Evolutionary conservation across 2,888 invertebrate genomes (phyloP), one percentile per base, ranked within the genome.

Genomic region (Dicranocentrus wangi): DNA sequence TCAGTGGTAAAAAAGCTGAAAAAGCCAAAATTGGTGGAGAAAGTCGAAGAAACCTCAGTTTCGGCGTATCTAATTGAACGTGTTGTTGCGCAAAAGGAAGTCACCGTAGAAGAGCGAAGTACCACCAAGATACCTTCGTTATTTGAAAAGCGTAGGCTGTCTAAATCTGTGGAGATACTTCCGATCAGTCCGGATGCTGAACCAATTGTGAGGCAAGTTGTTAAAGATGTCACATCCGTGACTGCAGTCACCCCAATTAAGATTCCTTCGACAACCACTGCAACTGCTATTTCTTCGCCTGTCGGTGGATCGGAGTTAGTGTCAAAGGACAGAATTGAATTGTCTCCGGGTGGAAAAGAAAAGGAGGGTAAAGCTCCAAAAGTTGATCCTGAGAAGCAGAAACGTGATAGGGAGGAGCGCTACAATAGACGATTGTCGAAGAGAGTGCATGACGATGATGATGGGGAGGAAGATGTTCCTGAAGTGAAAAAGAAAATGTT

Each of bases 381-480:
- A 87, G 68, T 81, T 71, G 87, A 86, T 15, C 87, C 87, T n/a
- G 87, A 47, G 87, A 87, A 78, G 69, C 86, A 69, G 86, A 87
- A 88, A 39, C 87, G 87, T 39, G 89, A 88, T 42, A 83, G 86
- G 23, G 88, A 88, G 51, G 86, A 82, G 63, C 60, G 86, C 27
- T 85, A 86, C 55, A 84, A 81, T 63, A 77, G 85, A 27, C 63
- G 86, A 17, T 47, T 61, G 60, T 83, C 85, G 1, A 86, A 86
- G 66, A 69, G 83, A 55, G 85, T 81, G 19, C 53, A 79, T 1
- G 84, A 82, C 7, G 87, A 85, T 32, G 86, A 85, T 69, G 81
- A 83, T 0, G 81, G 82, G 39, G 85, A 83, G 8, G 87, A 86
- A 7, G 84, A 83, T 2, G 81, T 71, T 19, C 65, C 82, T 2